A percentile compares a stretch with the other conserved stretches of the same genome.
These are phyloP conservation scores for Elmis aenea DNA, from an alignment of 2,888 invertebrate genomes.

Conservation along the genomic window DNA sequence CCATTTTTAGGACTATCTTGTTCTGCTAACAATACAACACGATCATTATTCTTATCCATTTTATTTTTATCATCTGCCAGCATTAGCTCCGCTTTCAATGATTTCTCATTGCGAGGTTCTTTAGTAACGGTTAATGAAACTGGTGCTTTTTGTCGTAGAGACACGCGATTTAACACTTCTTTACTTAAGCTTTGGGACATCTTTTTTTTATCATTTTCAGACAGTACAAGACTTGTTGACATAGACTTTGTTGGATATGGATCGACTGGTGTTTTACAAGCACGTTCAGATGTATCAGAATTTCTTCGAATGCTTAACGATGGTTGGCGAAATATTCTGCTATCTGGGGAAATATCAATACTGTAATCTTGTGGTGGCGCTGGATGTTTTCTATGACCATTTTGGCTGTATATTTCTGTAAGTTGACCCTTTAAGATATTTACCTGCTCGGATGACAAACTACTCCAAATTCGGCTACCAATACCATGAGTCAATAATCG, in stretches of 20 bases:
- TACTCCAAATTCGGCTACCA: slow-evolving; percentile 75
- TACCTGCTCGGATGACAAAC: slow-evolving; percentile 78
- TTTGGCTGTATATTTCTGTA: slow-evolving; percentile 71
- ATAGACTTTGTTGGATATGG: neutral
- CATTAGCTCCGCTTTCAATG: slow-evolving; percentile 39
- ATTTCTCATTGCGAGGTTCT: slow-evolving; percentile 53
- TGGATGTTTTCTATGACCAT: slow-evolving; percentile 25
- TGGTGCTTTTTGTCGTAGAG: slow-evolving; percentile 40
- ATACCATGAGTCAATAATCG: slow-evolving; percentile 53
- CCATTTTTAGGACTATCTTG: slow-evolving; percentile 33
- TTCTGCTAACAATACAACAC: slow-evolving; percentile 46
- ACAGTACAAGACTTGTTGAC: slow-evolving; percentile 26
- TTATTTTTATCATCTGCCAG: slow-evolving; percentile 39
- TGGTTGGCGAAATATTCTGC: slow-evolving; percentile 23
- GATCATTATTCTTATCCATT: slow-evolving; percentile 39
- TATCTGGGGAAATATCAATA: slow-evolving; percentile 54
- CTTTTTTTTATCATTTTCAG: slow-evolving; percentile 68
- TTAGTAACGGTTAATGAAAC: slow-evolving; percentile 45
- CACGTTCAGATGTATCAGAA: slow-evolving; percentile 35
- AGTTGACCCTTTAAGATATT: slow-evolving; percentile 73
- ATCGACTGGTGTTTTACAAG: neutral
- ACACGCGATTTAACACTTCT: slow-evolving; percentile 64
- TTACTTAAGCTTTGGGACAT: slow-evolving; percentile 68
- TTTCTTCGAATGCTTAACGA: slow-evolving; percentile 46
- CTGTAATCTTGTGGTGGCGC: slow-evolving; percentile 48